Base-by-base conservation (phyloP, 2,888 invertebrate genomes). In the Leucoma salicis region DNA sequence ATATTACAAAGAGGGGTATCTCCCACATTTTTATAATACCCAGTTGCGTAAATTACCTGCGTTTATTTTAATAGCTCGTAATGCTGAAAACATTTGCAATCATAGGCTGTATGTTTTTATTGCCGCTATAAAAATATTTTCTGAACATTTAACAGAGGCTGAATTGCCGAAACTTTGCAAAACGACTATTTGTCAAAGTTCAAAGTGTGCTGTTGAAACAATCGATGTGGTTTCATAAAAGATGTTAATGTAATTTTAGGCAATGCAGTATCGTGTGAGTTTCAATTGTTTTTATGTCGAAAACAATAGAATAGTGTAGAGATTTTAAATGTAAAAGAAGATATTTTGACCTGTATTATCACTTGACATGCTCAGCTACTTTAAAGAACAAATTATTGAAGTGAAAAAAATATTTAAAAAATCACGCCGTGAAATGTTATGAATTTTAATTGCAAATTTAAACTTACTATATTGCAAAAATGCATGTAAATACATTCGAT, bases 121-220 rank as follows among this genome's bases (percentile, higher is more conserved):
- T 11, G n/a, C 27, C 1, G n/a, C 12, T n/a, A 21, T 21, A 21
- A 21, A 21, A 21, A 21, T 21, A 21, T 21, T 21, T 21, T 21
- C 8, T 21, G 21, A 3, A 21, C 21, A 21, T 21, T 21, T 12
- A 18, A n/a, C 12, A 33, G 31, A 15, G 7, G 10, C 15, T 16
- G 6, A 10, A 24, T 24, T 34, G 34, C 24, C 10, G 14, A 14
- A 34, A 24, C n/a, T 21, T 21, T 12, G 13, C 21, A 14, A 34
- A 34, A 34, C n/a, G 8, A 24, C 18, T 18, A 28, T 16, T 31
- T 24, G 15, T 21, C 24, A 37, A 31, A 24, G 21, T 31, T 31
- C 37, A 24, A 14, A 24, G 37, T 21, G 14, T 37, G 13, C 28
- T 12, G 12, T 36, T 36, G 31, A 14, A 29, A 31, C 31, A 31